Base-by-base conservation (phyloP, 2,113 vertebrate genomes). In the Chlorodrepanis virens region DNA sequence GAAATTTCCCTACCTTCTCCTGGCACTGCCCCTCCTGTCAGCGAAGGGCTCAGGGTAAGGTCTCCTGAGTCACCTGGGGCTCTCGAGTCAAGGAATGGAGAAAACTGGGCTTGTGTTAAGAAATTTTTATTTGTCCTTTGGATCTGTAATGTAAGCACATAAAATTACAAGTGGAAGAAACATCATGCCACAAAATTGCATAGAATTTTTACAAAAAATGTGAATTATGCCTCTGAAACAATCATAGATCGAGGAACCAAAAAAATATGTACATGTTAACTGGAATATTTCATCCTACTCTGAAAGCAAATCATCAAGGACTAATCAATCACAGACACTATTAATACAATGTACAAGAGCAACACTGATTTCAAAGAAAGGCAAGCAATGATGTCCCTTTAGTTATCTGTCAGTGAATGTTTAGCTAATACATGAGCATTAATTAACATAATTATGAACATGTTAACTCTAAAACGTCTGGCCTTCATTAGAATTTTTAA, bases 161-260 rank as follows among this genome's bases (percentile, higher is more conserved):
- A 98, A 98, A 98, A 98, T 98, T 98, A 98, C 98, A 97, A 98
- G 97, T 98, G 98, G 98, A 98, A 98, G 98, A 98, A 98, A 98
- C 98, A 96, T 98, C 98, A 98, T 98, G 98, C 98, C 98, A 98
- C 98, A 98, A 98, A 98, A 98, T 98, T 98, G 98, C 98, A 98
- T 98, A 98, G 98, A 98, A 98, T 98, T 98, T 97, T 98, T 98
- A 98, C 98, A 98, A 98, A 98, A 98, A 98, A 98, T 97, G 97
- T 98, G 97, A 97, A 96, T 97, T 98, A 98, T 90, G 97, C 97
- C 96, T 98, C 98, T 94, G 96, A 98, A 98, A 98, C 97, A 97
- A 98, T 95, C 96, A 93, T 92, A 98, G 96, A 94, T 97, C 59
- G 93, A 97, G 96, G 94, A 98, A 97, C 93, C 59, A 27, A 98